Percentiles rank a stretch among this genome's conserved stretches.
Conservation (phyloP, 2,113 vertebrate species). For the Platysternon megacephalum region DNA sequence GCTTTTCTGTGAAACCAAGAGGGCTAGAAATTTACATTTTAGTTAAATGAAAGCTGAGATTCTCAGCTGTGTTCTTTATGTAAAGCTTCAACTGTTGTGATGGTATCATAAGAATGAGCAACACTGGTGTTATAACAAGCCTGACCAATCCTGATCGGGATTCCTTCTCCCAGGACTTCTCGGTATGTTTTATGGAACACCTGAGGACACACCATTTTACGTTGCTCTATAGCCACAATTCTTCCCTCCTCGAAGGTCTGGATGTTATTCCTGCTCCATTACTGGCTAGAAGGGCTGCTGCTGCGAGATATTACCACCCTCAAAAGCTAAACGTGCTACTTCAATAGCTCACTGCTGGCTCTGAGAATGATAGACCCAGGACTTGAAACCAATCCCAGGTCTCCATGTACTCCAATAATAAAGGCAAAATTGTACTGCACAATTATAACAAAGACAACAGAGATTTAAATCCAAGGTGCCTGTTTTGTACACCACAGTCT, state of each 20-base stretch:
- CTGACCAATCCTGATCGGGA: background rate
- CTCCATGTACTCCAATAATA: rapidly evolving
- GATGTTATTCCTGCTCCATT: background rate
- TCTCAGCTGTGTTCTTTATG: background rate
- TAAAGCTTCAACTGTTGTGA: background rate
- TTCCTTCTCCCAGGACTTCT: background rate
- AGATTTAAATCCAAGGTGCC: background rate
- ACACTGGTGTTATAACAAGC: background rate
- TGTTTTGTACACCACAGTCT: background rate
- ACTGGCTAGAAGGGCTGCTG: background rate
- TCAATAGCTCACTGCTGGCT: background rate
- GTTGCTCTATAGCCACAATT: background rate
- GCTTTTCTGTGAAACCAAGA: background rate
- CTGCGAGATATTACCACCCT: rapidly evolving
- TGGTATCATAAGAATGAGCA: background rate
- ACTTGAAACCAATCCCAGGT: rapidly evolving
- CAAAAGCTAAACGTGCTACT: background rate
- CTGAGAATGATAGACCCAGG: rapidly evolving
- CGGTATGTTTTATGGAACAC: rapidly evolving
- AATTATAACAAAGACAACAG: background rate
- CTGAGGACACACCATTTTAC: background rate
- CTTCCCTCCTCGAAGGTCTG: background rate
- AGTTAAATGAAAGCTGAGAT: background rate
- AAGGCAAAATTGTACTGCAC: background rate
- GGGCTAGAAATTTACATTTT: background rate